These are phyloP conservation scores for Platyrinchus mystaceus DNA, from an alignment of 2,797 vertebrate species.

Conservation along the genomic window DNA sequence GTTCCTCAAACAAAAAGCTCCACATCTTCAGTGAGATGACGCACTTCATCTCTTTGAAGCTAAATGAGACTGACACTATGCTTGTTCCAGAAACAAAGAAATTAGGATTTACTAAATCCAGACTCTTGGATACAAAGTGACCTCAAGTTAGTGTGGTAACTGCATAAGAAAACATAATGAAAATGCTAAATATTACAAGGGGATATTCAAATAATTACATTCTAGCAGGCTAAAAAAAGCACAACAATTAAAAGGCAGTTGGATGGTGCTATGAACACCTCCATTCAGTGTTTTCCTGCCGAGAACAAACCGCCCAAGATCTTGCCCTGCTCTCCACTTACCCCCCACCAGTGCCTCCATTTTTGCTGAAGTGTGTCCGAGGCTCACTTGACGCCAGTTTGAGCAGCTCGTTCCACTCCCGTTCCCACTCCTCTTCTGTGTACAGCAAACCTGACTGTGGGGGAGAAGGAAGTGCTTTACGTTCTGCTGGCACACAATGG, in stretches of 20 bases:
- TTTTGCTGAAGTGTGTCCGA: conserved; percentile 93
- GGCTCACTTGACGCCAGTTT: conserved; percentile 98
- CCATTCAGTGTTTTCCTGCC: not conserved
- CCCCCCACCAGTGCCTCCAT: conserved; percentile 90
- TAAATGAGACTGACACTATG: not conserved
- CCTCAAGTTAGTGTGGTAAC: not conserved
- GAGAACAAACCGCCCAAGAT: rapidly evolving
- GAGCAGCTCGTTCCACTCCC: conserved; percentile 96
- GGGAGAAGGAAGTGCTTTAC: conserved; percentile 2
- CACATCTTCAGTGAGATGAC: not conserved
- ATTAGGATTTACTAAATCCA: not conserved
- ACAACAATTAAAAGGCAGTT: not conserved
- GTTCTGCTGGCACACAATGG: rapidly evolving
- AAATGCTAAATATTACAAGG: not conserved
- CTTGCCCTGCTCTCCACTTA: conserved; percentile 62
- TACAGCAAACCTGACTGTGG: conserved; percentile 94
- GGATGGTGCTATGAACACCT: not conserved
- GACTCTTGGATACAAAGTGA: not conserved
- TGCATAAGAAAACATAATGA: not conserved
- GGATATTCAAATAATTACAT: not conserved
- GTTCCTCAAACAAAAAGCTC: not conserved
- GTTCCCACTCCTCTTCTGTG: conserved; percentile 97
- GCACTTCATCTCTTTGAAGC: not conserved
- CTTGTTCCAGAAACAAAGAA: not conserved
- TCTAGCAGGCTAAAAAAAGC: not conserved